Conservation (phyloP, 2,113 vertebrate species). For the Zootoca vivipara region DNA sequence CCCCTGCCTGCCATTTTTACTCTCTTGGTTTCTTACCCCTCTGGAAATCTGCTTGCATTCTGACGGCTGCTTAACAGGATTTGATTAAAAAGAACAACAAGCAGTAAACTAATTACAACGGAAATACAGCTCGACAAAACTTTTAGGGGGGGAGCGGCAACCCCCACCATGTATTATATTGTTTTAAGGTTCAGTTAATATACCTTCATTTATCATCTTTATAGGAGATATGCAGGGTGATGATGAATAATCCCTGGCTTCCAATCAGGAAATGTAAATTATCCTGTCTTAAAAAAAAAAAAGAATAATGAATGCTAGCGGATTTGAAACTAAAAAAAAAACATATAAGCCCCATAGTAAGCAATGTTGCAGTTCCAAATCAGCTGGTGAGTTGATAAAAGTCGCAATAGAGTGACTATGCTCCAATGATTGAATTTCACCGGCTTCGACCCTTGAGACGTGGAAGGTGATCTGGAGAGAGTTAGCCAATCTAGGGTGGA, state of each 20-base stretch:
- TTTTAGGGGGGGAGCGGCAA: slow-evolving; percentile 9
- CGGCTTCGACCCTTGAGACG: background rate
- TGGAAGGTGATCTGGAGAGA: background rate
- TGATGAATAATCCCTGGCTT: slow-evolving; percentile 71
- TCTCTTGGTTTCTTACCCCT: slow-evolving; percentile 33
- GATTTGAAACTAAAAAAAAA: background rate
- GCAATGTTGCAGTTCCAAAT: background rate
- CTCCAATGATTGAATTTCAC: no score
- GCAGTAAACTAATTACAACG: slow-evolving; percentile 72
- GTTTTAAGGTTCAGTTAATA: slow-evolving; percentile 75
- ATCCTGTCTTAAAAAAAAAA: slow-evolving; percentile 26
- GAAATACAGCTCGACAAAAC: slow-evolving; percentile 67
- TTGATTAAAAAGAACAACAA: slow-evolving; percentile 63
- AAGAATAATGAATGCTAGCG: slow-evolving; percentile 10
- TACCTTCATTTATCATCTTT: slow-evolving; percentile 75
- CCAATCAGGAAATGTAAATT: slow-evolving; percentile 73
- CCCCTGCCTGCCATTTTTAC: no score
- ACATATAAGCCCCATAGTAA: background rate
- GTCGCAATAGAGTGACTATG: background rate
- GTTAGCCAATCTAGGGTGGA: background rate
- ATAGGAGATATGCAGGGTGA: slow-evolving; percentile 64
- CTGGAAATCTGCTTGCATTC: slow-evolving; percentile 66
- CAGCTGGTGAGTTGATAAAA: background rate
- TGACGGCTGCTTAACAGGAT: slow-evolving; percentile 68
- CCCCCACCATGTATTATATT: slow-evolving; percentile 69